phyloP scores from a whole-genome alignment of 2,113 vertebrate species.

The Equus przewalskii region DNA sequence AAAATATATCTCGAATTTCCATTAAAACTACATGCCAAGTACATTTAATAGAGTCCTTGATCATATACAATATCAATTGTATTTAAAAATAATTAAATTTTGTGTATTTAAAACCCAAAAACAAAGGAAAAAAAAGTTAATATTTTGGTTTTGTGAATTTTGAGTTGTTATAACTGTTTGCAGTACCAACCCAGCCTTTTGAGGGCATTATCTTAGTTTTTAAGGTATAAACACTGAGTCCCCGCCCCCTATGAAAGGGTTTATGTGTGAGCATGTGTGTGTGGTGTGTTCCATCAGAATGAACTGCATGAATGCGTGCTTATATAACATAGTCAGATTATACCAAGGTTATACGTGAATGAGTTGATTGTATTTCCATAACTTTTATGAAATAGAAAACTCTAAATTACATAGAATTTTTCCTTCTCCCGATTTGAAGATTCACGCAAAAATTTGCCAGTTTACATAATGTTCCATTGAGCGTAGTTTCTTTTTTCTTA shows the following conservation, averaged over 20 bases:
- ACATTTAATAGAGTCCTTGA: background rate
- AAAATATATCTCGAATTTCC: background rate
- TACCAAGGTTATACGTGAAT: background rate
- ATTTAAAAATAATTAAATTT: slow-evolving; percentile 14
- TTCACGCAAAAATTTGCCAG: background rate
- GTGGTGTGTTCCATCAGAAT: background rate
- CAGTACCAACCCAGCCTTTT: background rate
- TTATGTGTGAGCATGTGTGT: background rate
- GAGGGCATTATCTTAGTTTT: background rate
- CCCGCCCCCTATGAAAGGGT: background rate
- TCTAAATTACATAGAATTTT: background rate
- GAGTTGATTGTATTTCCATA: background rate
- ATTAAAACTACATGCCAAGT: background rate
- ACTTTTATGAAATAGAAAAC: background rate
- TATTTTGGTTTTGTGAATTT: slow-evolving; percentile 40
- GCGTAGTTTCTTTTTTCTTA: background rate
- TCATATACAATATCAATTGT: background rate
- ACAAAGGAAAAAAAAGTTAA: background rate
- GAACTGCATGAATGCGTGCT: background rate
- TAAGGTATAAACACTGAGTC: background rate
- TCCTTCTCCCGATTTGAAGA: background rate
- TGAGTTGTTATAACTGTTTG: background rate
- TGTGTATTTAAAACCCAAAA: background rate
- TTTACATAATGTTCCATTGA: background rate
- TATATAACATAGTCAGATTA: background rate